A percentile compares a stretch with the other conserved stretches of the same genome.
These are phyloP conservation scores for Brachyopa scutellaris DNA, from an alignment of 2,888 invertebrate genomes.

Conservation along the genomic window DNA sequence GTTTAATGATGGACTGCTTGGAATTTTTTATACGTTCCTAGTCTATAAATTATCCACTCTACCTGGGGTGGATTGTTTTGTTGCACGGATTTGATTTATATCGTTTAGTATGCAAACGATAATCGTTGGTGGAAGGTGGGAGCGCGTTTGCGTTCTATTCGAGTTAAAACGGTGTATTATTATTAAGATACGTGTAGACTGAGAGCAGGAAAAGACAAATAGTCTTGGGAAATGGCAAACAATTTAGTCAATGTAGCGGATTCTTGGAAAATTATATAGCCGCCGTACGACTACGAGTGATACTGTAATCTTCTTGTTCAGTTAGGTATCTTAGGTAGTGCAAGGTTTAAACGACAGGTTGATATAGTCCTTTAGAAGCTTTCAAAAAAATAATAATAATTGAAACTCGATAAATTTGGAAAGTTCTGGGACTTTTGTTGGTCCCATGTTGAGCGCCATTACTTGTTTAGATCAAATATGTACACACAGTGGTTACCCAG, in stretches of 20 bases:
- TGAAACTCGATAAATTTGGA: too few species aligned
- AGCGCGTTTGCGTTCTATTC: slow-evolving; percentile 14
- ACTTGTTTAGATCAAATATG: too few species aligned
- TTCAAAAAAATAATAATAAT: too few species aligned
- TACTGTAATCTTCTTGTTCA: slow-evolving; percentile 12
- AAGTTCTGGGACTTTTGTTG: too few species aligned
- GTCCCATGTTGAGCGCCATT: too few species aligned
- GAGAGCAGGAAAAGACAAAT: slow-evolving; percentile 20
- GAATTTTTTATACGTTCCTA: slow-evolving; percentile 30
- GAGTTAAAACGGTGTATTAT: slow-evolving; percentile 28
- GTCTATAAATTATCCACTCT: slow-evolving; percentile 53
- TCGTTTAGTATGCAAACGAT: slow-evolving; percentile 56
- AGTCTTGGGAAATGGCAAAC: slow-evolving; percentile 31
- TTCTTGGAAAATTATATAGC: slow-evolving; percentile 10
- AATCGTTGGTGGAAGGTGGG: slow-evolving; percentile 46
- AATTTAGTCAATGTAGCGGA: not conserved
- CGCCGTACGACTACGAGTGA: not conserved
- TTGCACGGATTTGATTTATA: slow-evolving; percentile 59
- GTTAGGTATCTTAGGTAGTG: not conserved
- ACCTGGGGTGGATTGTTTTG: slow-evolving; percentile 47
- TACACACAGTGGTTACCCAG: too few species aligned
- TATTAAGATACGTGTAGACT: slow-evolving; percentile 37
- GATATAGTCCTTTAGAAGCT: too few species aligned
- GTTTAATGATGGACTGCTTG: slow-evolving; percentile 65
- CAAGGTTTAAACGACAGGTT: slow-evolving; percentile 13